Conservation (phyloP, 1,140 invertebrate genomes). For the Mya arenaria region DNA sequence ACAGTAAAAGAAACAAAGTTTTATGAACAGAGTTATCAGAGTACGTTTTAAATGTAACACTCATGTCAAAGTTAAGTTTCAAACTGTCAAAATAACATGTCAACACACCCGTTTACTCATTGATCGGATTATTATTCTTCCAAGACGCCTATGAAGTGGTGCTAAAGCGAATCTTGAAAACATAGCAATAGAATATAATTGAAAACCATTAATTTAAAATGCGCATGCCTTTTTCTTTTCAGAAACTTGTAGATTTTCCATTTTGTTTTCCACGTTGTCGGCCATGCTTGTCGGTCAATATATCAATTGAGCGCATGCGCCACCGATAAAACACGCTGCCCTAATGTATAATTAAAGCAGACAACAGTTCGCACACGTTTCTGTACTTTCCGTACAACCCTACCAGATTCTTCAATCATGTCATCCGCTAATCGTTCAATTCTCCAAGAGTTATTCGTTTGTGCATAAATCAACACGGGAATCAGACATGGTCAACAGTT, state of each 20-base stretch:
- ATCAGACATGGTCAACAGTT: too few relatives aligned
- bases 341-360: not conserved
- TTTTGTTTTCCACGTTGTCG: slow-evolving; percentile 75
- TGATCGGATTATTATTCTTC: slow-evolving; percentile 63
- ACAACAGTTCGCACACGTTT: too few relatives aligned
- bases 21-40: too few relatives aligned
- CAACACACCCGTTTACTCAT: slow-evolving; percentile 62
- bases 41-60: too few relatives aligned
- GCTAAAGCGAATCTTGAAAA: slow-evolving; percentile 72
- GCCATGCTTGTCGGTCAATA: slow-evolving; percentile 69
- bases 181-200: slow-evolving; percentile 63
- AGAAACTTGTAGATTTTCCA: slow-evolving; percentile 73
- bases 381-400: not conserved
- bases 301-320: not conserved
- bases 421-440: not conserved
- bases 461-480: not conserved
- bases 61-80: not conserved
- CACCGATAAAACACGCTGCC: not conserved
- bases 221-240: slow-evolving; percentile 75
- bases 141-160: slow-evolving; percentile 72
- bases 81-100: not conserved
- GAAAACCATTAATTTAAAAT: slow-evolving; percentile 58
- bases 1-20: too few relatives aligned
- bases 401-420: not conserved
- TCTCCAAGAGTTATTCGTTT: not conserved